Evolutionary conservation across 2,888 invertebrate genomes (phyloP), one percentile per base, ranked within the genome.

Genomic region (Drosophila lacicola): DNA sequence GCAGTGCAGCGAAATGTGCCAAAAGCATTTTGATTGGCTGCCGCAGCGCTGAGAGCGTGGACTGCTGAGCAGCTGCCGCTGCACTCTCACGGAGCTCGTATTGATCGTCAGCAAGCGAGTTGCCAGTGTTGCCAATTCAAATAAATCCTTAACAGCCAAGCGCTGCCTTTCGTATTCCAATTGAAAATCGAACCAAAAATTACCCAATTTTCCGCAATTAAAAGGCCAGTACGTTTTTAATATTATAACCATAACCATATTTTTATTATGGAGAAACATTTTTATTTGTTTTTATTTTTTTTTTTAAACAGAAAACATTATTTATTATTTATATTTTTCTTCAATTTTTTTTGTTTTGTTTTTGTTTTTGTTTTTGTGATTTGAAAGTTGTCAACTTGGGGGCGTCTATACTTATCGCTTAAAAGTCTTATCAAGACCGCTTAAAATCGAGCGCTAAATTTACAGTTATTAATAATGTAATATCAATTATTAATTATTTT

Each of bases 361-460:
- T 50, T 63, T 69, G 49, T 34, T 41, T 62, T 65, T 53, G 41
- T 67, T 68, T 70, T 60, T 67, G 57, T 81, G 75, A 88, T 74
- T 88, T 84, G 68, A 79, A 79, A 82, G 58, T 82, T 75, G 77
- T 80, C 81, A 80, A 80, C 84, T 79, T 75, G 65, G 68, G 62
- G 65, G 63, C 60, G 14, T 60, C 74, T 70, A 79, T 47, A 55
- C 89, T 89, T 83, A 83, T 62, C 36, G 69, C 82, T 63, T 88
- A 85, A 78, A 83, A 89, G 88, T 89, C 83, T 83, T 89, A 89
- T 88, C 88, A 85, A 89, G 90, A 89, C 90, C 83, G 73, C 83
- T 85, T 83, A 89, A 89, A 88, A 89, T 79, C 83, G 82, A 89
- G 74, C 74, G 63, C 82, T 83, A 85, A 89, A 89, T 88, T 46